phyloP scores from a whole-genome alignment of 2,113 vertebrate genomes.

The Cyprinodon brontotheroides region DNA sequence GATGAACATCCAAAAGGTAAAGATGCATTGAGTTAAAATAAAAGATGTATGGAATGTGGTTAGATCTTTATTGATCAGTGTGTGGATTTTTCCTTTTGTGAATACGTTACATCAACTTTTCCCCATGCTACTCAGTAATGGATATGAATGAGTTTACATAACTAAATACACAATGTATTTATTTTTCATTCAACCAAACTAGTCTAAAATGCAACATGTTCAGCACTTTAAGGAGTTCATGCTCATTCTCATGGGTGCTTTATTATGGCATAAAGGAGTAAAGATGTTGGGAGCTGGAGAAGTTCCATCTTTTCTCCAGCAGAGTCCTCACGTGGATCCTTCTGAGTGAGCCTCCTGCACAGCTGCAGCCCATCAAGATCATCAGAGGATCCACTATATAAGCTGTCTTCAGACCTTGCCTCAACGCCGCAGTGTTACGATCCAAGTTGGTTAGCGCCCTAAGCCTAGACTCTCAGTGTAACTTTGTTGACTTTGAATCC shows the following conservation, averaged over 20 bases:
- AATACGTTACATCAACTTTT: constrained; percentile 42
- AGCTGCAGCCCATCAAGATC: too few relatives aligned
- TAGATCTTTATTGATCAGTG: constrained; percentile 70
- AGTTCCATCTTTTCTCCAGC: too few relatives aligned
- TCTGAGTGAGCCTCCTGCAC: too few relatives aligned
- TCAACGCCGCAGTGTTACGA: too few relatives aligned
- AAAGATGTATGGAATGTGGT: constrained; percentile 40
- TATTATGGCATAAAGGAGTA: background rate
- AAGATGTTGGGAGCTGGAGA: too few relatives aligned
- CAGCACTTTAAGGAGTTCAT: background rate
- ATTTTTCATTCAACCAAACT: constrained; percentile 11
- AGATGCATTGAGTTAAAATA: constrained; percentile 41
- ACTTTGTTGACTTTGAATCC: too few relatives aligned
- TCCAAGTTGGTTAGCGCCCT: too few relatives aligned
- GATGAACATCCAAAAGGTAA: constrained; percentile 27
- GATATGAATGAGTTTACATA: constrained; percentile 8
- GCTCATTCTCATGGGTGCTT: background rate
- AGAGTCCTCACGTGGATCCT: too few relatives aligned
- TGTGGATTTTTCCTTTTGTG: constrained; percentile 70
- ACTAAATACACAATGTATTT: background rate
- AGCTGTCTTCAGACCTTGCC: too few relatives aligned
- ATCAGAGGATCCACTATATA: too few relatives aligned
- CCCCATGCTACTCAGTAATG: constrained; percentile 17
- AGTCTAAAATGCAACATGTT: constrained; percentile 1
- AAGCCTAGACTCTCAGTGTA: too few relatives aligned